phyloP scores from a whole-genome alignment of 1,140 invertebrate genomes.

The Phocides pigmalion region DNA sequence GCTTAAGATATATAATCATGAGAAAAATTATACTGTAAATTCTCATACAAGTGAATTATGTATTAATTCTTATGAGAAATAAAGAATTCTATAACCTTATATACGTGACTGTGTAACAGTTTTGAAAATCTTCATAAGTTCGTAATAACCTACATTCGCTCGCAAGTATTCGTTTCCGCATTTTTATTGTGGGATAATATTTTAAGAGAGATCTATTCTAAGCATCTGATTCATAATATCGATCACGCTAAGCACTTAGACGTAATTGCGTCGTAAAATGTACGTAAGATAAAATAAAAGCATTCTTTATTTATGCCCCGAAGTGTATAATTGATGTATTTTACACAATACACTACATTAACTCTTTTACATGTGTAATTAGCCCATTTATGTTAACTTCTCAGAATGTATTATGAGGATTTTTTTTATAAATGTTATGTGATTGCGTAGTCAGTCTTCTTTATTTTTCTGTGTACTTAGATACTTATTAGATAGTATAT shows the following conservation, averaged over 20 bases:
- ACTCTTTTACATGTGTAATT: conserved; percentile 1
- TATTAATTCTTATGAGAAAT: too few species aligned
- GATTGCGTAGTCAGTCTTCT: too few species aligned
- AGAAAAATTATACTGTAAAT: too few species aligned
- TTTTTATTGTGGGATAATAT: conserved; percentile 16
- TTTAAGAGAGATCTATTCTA: conserved; percentile 43
- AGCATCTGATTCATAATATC: conserved; percentile 42
- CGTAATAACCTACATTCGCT: conserved; percentile 12
- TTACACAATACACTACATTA: background rate
- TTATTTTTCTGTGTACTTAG: too few species aligned
- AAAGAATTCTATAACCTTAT: too few species aligned
- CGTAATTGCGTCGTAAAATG: conserved; percentile 45
- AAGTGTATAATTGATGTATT: background rate
- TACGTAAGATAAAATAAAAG: conserved; percentile 21
- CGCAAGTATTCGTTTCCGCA: conserved; percentile 18
- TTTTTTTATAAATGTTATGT: too few species aligned
- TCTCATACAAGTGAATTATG: too few species aligned
- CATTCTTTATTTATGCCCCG: conserved; percentile 3
- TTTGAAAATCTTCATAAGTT: too few species aligned
- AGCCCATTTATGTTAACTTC: conserved; percentile 14
- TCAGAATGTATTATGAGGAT: background rate
- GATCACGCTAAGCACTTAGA: conserved; percentile 29
- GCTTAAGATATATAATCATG: too few species aligned
- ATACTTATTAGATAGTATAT: too few species aligned
- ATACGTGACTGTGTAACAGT: background rate